These are phyloP conservation scores for Pristionchus exspectatus DNA, from an alignment of 2,888 invertebrate species.

Conservation along the genomic window DNA sequence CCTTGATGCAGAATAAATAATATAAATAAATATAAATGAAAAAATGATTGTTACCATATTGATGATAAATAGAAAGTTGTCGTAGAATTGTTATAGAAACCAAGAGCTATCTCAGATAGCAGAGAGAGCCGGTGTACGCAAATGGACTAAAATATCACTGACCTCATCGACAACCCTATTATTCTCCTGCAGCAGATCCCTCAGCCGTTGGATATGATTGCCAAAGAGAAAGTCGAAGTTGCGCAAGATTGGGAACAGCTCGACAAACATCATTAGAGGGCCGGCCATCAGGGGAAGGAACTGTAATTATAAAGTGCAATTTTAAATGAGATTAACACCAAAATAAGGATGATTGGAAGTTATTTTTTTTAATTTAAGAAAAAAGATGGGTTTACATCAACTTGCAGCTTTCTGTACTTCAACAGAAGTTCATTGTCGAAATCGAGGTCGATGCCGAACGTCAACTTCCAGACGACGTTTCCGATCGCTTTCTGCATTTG, in stretches of 20 bases:
- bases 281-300: background rate
- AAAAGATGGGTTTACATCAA: no score
- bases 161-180: background rate
- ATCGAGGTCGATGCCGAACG: slow-evolving; percentile 2
- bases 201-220: background rate
- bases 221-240: background rate
- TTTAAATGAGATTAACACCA: no score
- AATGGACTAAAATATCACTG: background rate
- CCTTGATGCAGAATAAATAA: background rate
- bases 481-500: background rate
- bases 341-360: no score
- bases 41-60: no score
- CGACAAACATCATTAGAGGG: slow-evolving; percentile 17
- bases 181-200: background rate
- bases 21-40: background rate
- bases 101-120: no score
- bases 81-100: no score
- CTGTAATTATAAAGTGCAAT: no score
- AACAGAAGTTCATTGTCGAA: background rate
- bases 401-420: background rate
- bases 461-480: background rate
- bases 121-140: no score
- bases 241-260: background rate
- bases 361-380: no score
- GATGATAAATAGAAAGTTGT: no score